Conservation (phyloP, 2,797 vertebrate genomes). For the Podargus strigoides region DNA sequence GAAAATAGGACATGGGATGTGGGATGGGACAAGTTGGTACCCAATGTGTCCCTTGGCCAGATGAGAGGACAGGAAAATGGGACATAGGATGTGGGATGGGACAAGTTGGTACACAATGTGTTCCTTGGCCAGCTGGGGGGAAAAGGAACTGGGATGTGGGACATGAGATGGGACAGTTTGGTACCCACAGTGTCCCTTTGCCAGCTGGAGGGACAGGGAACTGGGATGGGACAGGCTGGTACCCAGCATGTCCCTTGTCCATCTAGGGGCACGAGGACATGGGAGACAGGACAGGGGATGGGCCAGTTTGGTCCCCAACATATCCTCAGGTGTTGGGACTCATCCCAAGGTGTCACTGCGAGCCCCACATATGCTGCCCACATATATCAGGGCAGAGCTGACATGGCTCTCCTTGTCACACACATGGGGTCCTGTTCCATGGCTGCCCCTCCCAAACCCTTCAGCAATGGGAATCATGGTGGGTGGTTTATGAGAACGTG, state of each 20-base stretch:
- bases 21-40: neutral
- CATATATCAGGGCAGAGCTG: neutral
- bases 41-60: neutral
- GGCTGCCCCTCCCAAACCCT: neutral
- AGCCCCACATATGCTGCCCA: neutral
- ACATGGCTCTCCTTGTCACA: fast-evolving
- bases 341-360: fast-evolving
- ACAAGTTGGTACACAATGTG: neutral
- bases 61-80: fast-evolving
- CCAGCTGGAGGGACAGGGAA: neutral
- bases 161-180: neutral
- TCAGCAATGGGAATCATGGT: fast-evolving
- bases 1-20: neutral
- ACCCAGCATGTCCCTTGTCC: neutral
- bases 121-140: neutral
- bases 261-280: neutral
- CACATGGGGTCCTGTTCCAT: fast-evolving
- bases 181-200: neutral
- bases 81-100: neutral
- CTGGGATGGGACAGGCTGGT: neutral
- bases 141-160: neutral
- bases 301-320: neutral
- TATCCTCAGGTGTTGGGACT: neutral
- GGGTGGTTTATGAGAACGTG: fast-evolving
- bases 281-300: neutral